Percentiles rank a stretch among this genome's conserved stretches.
These are phyloP conservation scores for Calycopis cecrops DNA, from an alignment of 1,140 invertebrate species.

Conservation along the genomic window DNA sequence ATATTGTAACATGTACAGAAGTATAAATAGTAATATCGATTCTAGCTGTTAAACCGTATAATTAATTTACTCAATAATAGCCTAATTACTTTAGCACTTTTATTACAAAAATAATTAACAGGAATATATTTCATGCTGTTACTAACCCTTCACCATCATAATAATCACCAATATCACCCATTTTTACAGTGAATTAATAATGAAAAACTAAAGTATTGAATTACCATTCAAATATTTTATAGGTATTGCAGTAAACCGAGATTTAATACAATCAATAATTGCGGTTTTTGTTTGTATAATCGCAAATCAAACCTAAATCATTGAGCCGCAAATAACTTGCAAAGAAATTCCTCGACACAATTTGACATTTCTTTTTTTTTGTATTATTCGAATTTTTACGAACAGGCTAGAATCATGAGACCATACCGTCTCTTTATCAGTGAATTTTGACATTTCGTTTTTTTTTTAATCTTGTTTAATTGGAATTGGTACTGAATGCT, in stretches of 20 bases:
- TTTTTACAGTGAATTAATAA: constrained; percentile 28
- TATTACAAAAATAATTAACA: constrained; percentile 15
- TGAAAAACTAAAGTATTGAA: constrained; percentile 7
- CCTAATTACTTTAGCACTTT: constrained; percentile 1
- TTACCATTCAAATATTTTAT: constrained; percentile 6
- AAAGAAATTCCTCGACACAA: not conserved
- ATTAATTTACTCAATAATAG: not conserved
- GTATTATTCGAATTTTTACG: not conserved
- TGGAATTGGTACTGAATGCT: no score
- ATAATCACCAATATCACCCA: constrained; percentile 65
- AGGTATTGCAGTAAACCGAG: not conserved
- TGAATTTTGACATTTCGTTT: not conserved
- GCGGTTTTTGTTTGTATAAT: not conserved
- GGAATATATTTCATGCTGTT: constrained; percentile 35
- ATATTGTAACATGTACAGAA: no score
- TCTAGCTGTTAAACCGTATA: not conserved
- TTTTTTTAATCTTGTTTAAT: no score
- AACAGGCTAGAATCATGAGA: not conserved
- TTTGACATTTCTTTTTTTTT: not conserved
- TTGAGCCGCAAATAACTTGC: no score
- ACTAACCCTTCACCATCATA: constrained; percentile 69
- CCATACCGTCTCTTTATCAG: not conserved
- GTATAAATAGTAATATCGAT: no score
- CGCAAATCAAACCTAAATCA: no score
- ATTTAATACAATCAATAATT: not conserved